Base-by-base conservation (phyloP, 1,140 invertebrate species). In the Dendroctonus ponderosae region DNA sequence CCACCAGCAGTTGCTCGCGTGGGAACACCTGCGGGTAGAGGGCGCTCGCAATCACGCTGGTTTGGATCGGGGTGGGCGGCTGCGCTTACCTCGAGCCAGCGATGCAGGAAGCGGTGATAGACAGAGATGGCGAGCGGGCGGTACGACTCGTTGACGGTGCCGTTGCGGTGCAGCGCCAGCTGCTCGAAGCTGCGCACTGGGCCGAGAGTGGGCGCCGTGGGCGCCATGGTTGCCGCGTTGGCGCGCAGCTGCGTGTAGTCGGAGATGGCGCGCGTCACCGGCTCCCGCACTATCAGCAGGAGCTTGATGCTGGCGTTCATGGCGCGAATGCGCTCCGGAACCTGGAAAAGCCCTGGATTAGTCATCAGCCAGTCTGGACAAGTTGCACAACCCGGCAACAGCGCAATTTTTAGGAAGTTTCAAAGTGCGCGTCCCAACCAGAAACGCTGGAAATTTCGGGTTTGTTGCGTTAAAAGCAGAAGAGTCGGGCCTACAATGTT, bases 281-380 rank as follows among this genome's bases (percentile, higher is more conserved):
- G 97, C 78, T 99, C 95, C 0, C 96, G 85, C 0, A 99, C 94
- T 69, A 99, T 97, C 59, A 99, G 82, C 48, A 99, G 84, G 39
- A 99, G 82, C 75, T 96, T 94, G 43, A 96, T 89, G 75, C 91
- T 91, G 4, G 90, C 87, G 78, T 98, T 97, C 94, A 98, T 97
- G 15, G 91, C 89, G 69, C 88, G 85, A 26, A 99, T 93, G 65
- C 95, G 82, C 78, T 93, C 89, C 11, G 90, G 91, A 44, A 92
- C 90, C 90, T 91, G 38, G 63, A 56, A 38, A 61, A 1, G 26
- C 26, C 1, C 26, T 26, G 3, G 3, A 26, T 26, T 26, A 26
- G 26, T 26, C n/a, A n/a, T 26, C 3, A 26, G 26, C 26, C 26
- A 2, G 26, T 3, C 26, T 26, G 1, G 26, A 26, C 1, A 26